Evolutionary conservation across 2,888 invertebrate genomes (phyloP), one percentile per base, ranked within the genome.

Genomic region (Pedicia rivosa): DNA sequence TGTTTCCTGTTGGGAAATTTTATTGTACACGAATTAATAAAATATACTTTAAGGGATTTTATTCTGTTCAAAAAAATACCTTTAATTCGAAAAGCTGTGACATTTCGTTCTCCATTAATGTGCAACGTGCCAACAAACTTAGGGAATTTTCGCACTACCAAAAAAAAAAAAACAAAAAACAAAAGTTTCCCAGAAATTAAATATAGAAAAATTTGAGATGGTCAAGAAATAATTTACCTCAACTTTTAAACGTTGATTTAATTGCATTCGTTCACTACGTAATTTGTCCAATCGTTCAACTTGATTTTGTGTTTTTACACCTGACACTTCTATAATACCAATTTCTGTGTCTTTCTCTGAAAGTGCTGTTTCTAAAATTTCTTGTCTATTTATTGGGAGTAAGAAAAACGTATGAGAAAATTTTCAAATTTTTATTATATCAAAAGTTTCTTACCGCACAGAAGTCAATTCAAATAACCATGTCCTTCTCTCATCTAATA

Each of bases 291-390:
- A 76, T 57, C 76, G 68, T 43, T 67, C 68, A 24, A 73, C 71
- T 50, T 77, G 76, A 35, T 56, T 63, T 41, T 72, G 70, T 37
- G 68, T 72, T 46, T 74, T 65, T 35, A 76, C 71, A 8, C 78
- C 78, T 39, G 74, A 72, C 51, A 80, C 69, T 57, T 90, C 87
- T 39, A 88, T 57, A 43, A 86, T 67, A 1, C 84, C 87, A 48
- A 91, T 71, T 57, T 83, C 80, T 9, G 86, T 78, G 57, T 91
- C 90, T 55, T 87, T 88, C 52, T 88, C 88, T 50, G 81, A 82
- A 42, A 90, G 77, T 4, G 80, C 77, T 40, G 78, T 74, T 60
- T 84, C 78, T 43, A 90, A 61, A 36, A 86, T 77, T 60, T 90
- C 86, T 62, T 83, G 78, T 55, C 88, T 88, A 56, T 20, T 14